Base-by-base conservation (phyloP, 2,113 vertebrate genomes). In the Oryctolagus cuniculus region DNA sequence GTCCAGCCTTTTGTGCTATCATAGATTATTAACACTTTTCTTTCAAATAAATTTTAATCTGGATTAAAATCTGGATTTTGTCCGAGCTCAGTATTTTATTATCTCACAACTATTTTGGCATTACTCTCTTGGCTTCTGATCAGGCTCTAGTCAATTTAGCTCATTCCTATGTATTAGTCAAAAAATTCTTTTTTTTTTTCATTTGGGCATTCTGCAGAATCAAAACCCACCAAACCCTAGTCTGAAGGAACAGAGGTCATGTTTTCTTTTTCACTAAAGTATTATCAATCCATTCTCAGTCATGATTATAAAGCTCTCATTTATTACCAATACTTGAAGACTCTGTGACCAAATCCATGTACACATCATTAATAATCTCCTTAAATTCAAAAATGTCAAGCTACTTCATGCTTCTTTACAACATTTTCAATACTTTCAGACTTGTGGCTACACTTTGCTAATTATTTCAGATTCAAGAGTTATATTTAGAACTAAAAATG, bases 51-150 rank as follows among this genome's bases (percentile, higher is more conserved):
- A 73, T 61, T 69, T 90, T 90, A 19, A 87, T 51, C 31, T 38
- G 44, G 44, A 38, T 38, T 38, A 38, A 38, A 89, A 75, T 90
- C 80, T 85, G 58, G 69, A 67, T 81, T 88, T 6, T 8, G 24
- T 93, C 63, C 66, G 96, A 70, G 12, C 64, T 93, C 53, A 81
- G 63, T 61, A 61, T 95, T 95, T 94, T 91, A 95, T 92, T 88
- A 81, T 94, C 77, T 96, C 81, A 89, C 75, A 44, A 75, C n/a
- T 34, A 81, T 77, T 89, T 89, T 91, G 70, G 49, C 34, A 80
- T 58, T 95, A 89, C 77, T 93, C 55, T 90, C 72, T 95, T 95
- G 80, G 22, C n/a, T 93, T 93, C 77, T 81, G 72, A 78, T 87
- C 49, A 89, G 78, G n/a, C 36, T 90, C 55, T 93, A 97, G 95